Conservation (phyloP, 2,888 invertebrate species). For the Chloroclystis v-ata region DNA sequence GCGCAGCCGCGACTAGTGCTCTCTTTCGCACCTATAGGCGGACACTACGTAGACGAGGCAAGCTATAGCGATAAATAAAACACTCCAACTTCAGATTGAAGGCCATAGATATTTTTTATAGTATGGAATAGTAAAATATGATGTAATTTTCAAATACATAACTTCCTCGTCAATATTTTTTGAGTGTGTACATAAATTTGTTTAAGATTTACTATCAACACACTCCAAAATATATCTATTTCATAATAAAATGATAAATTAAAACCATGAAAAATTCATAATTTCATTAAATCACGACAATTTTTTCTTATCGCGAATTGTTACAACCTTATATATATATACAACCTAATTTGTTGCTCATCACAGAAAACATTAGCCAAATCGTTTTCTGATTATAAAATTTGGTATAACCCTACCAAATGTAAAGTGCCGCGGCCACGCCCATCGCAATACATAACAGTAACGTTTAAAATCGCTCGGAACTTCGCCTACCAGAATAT, state of each 20-base stretch:
- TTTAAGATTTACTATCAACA: too few relatives aligned
- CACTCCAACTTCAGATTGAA: neutral
- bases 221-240: too few relatives aligned
- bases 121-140: too few relatives aligned
- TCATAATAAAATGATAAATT: too few relatives aligned
- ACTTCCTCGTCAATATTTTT: too few relatives aligned
- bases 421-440: conserved; percentile 31
- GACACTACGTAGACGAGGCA: conserved; percentile 34
- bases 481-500: conserved; percentile 59
- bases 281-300: too few relatives aligned
- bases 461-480: conserved; percentile 44
- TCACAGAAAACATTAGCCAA: neutral
- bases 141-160: too few relatives aligned
- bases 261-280: too few relatives aligned
- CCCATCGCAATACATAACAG: conserved; percentile 29
- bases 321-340: too few relatives aligned
- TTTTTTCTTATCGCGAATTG: too few relatives aligned
- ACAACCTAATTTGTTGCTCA: neutral
- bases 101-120: too few relatives aligned
- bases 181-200: too few relatives aligned
- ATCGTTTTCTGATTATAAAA: conserved; percentile 9
- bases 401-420: conserved; percentile 14
- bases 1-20: conserved; percentile 41
- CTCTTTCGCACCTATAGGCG: conserved; percentile 41
- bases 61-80: conserved; percentile 14